Evolutionary conservation across 2,113 vertebrate genomes (phyloP), one percentile per base, ranked within the genome.

Genomic region (Chelonoidis abingdonii): DNA sequence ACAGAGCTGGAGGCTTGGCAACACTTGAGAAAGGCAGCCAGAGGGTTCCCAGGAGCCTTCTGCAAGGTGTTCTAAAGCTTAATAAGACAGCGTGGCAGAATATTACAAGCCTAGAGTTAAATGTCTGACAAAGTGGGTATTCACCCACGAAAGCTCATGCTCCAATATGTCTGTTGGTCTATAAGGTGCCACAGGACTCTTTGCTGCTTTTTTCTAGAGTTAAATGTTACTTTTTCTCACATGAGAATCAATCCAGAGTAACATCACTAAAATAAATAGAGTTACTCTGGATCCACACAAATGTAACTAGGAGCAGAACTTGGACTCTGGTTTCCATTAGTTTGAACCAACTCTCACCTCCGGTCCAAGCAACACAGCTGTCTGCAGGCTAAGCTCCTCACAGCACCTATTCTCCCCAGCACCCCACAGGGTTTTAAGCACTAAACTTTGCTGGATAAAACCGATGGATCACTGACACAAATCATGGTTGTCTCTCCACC

Each of bases 401-500:
- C 10, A 21, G 5, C 25, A 41, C 38, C 38, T 21, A n/a, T 75
- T 75, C 69, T 38, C 69, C 69, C 17, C n/a, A 72, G 35, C 65
- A 22, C 8, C 31, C n/a, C 69, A 38, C 16, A n/a, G 31, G 69
- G 21, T 75, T 22, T 41, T 41, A n/a, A n/a, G 38, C 17, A 38
- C 69, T 75, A 75, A 41, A 75, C 1, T 56, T 54, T 54, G 53
- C 25, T 10, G 56, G 25, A 57, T 57, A 57, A 57, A 57, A 57
- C 25, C 53, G 84, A 8, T 1, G 35, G 21, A 31, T 49, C 89
- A 52, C 13, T 0, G 1, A 53, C 31, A 86, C 0, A 0, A 54
- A 44, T 41, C 69, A 56, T 47, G 80, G 10, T 50, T 35, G 31
- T 49, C 54, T 0, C 0, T 21, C 29, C 21, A 54, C 53, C 16